Base-by-base conservation (phyloP, 2,888 invertebrate genomes). In the Ceramica pisi region DNA sequence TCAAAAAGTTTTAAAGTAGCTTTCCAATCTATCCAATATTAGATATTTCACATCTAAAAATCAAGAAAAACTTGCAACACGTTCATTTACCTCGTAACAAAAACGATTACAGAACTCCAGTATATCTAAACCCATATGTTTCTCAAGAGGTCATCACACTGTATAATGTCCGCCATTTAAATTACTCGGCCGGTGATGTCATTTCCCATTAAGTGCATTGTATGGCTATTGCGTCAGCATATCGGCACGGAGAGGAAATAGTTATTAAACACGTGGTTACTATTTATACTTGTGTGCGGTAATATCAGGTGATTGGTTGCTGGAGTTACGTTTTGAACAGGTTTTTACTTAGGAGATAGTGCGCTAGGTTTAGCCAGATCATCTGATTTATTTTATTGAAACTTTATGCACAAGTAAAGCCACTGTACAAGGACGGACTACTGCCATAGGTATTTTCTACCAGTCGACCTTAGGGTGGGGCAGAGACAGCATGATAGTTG, bases 221-320 rank as follows among this genome's bases (percentile, higher is more conserved):
- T 87, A 83, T 83, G 80, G 63, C 44, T 64, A 67, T 89, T 88
- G 79, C 90, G 90, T 92, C 90, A 91, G 61, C 67, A 38, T 26
- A 31, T 75, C 80, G 74, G 75, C 65, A 83, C 80, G 87, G 84
- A 88, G 85, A 89, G 91, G 91, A 92, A 91, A 91, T 88, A 86
- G 85, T 81, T 85, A 82, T 84, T 57, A 46, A 19, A 78, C 62
- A 63, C 61, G 35, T 69, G 75, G 38, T 56, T 53, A n/a, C n/a
- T 66, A 53, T 75, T 14, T 61, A 51, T 21, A 63, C 51, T n/a
- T 71, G 31, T 50, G 10, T 50, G 59, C 46, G 2, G n/a, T 60
- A 16, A 44, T 46, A 6, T 51, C 44, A 72, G 50, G 44, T 51
- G 50, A 50, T 51, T 51, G 21, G 26, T 19, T 46, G 5, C 10